phyloP scores from a whole-genome alignment of 2,797 vertebrate genomes.

The Tenualosa ilisha region DNA sequence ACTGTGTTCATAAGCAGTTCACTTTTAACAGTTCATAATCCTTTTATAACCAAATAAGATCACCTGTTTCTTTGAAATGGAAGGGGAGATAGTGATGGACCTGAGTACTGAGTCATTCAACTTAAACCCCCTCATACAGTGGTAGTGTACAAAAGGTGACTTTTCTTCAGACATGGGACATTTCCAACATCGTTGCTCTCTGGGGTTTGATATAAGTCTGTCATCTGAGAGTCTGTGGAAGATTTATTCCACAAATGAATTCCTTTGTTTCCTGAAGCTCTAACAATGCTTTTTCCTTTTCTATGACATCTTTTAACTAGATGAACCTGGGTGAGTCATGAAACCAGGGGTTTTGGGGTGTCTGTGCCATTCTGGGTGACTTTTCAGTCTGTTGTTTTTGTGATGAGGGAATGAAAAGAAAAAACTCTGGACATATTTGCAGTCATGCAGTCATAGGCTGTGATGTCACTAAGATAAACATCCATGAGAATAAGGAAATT shows the following conservation, averaged over 20 bases:
- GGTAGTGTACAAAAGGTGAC: neutral
- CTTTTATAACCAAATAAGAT: neutral
- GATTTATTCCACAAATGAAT: neutral
- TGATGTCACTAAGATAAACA: constrained; percentile 23
- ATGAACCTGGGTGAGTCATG: no score
- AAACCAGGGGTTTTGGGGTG: neutral
- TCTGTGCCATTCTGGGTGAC: no score
- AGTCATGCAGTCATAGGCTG: neutral
- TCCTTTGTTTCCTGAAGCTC: neutral
- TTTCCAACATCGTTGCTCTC: neutral
- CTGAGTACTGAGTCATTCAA: neutral
- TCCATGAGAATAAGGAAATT: constrained; percentile 1
- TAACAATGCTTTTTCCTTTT: neutral
- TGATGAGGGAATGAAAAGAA: neutral
- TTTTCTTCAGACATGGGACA: neutral
- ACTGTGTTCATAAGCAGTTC: no score
- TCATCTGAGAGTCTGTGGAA: neutral
- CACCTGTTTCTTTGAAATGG: neutral
- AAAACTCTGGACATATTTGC: neutral
- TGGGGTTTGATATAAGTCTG: neutral
- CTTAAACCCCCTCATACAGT: neutral
- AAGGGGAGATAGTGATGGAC: neutral
- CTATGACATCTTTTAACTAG: neutral
- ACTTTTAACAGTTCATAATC: neutral
- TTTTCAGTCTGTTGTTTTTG: neutral